Evolutionary conservation across 1,140 invertebrate species (phyloP), one percentile per base, ranked within the genome.

Genomic region (Drosophila pruinosa): DNA sequence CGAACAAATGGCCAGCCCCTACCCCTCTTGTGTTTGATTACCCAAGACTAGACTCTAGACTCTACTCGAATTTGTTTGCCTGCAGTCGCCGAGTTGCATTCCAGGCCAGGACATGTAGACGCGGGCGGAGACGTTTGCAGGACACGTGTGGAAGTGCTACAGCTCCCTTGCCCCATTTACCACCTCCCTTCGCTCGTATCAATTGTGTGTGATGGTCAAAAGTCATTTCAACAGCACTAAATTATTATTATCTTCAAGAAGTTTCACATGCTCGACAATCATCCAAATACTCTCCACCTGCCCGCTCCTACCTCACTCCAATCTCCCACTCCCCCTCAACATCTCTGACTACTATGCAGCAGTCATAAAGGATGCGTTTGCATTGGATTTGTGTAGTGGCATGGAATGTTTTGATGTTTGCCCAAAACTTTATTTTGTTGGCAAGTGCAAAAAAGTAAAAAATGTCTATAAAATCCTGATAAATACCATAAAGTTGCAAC

Each of bases 181-280:
- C 3, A 45, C 26, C n/a, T 41, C 14, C 10, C 15, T 14, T 14
- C 24, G 52, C 22, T 86, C 80, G 79, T 90, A 90, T 90, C 89
- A 90, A 90, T 90, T 90, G 85, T 90, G 89, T 88, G 86, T 91
- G 90, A 91, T 91, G 90, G 90, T 91, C 90, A 91, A 91, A 91
- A 91, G 90, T 89, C 90, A 91, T 91, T 91, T 91, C 90, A 91
- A 91, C 90, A 91, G 75, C 90, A 91, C 90, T 91, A 91, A 91
- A 91, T 91, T 91, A 91, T 90, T 91, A 90, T 91, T 91, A 91
- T 91, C 90, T 90, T 90, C 75, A 89, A 90, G 89, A 91, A 90
- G 89, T 91, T 91, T 82, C 71, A 89, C 89, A 90, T 85, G 70
- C 72, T 78, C 72, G 72, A 89, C 82, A 88, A 82, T 88, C 82